phyloP scores from a whole-genome alignment of 2,797 vertebrate genomes.

The Arnoldichthys spilopterus region DNA sequence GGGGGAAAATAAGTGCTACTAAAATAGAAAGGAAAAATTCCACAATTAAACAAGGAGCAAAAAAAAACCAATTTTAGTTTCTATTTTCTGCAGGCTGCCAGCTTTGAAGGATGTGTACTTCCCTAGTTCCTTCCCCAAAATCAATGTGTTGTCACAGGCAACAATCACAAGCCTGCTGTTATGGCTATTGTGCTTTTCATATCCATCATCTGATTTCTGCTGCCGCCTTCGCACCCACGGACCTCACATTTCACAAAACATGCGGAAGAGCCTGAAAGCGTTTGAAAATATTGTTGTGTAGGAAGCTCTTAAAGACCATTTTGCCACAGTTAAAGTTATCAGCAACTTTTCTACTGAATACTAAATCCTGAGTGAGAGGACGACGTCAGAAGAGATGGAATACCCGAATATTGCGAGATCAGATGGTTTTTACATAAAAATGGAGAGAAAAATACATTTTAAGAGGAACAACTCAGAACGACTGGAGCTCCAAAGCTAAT shows the following conservation, averaged over 20 bases:
- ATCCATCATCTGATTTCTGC: slow-evolving; percentile 67
- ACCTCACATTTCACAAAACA: slow-evolving; percentile 51
- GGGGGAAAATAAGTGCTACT: slow-evolving; percentile 65
- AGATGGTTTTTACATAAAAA: no score
- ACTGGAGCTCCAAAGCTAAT: no score
- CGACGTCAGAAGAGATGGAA: no score
- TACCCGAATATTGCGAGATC: no score
- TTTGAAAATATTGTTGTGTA: background rate
- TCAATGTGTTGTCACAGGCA: slow-evolving; percentile 75
- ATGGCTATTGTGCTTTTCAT: slow-evolving; percentile 71
- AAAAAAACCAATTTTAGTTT: slow-evolving; percentile 72
- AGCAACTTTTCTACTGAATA: background rate
- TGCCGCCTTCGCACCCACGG: slow-evolving; percentile 56
- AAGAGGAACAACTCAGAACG: no score
- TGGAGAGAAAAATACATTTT: no score
- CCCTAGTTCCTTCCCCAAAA: slow-evolving; percentile 85
- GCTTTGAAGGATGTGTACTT: slow-evolving; percentile 81
- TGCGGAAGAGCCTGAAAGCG: slow-evolving; percentile 61
- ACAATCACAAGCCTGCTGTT: slow-evolving; percentile 81
- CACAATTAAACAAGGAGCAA: slow-evolving; percentile 62
- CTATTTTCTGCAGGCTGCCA: slow-evolving; percentile 78
- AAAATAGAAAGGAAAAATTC: slow-evolving; percentile 68
- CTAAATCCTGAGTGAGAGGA: no score
- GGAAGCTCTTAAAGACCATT: background rate
- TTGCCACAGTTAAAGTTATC: background rate